phyloP scores from a whole-genome alignment of 2,797 vertebrate species.

The Naso thynnoides region DNA sequence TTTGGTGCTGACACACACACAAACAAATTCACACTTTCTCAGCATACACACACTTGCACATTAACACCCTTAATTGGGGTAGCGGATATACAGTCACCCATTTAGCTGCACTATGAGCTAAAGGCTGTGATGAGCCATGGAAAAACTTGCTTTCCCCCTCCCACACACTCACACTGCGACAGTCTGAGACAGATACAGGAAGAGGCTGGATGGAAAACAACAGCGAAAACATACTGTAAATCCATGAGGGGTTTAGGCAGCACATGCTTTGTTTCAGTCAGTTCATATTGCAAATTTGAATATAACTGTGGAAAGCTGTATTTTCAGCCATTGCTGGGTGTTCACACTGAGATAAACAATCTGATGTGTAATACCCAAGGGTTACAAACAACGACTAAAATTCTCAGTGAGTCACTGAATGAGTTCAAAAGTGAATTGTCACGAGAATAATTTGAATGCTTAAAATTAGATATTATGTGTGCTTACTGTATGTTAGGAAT shows the following conservation, averaged over 20 bases:
- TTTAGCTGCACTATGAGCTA: conserved; percentile 73
- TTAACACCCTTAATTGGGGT: conserved; percentile 80
- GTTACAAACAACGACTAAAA: conserved; percentile 20
- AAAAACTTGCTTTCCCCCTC: conserved; percentile 68
- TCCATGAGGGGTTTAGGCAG: conserved; percentile 34
- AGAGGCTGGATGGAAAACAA: conserved; percentile 67
- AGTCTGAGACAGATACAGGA: conserved; percentile 69
- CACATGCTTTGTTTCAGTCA: conserved; percentile 26
- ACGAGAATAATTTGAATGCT: conserved; percentile 28
- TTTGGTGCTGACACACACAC: conserved; percentile 3
- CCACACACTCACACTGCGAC: conserved; percentile 78
- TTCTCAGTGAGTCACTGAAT: conserved; percentile 28
- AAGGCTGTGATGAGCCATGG: conserved; percentile 70
- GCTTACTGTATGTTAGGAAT: neutral
- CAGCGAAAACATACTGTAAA: conserved; percentile 57
- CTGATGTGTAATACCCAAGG: conserved; percentile 18
- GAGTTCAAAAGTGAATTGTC: conserved; percentile 27
- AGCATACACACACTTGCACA: conserved; percentile 68
- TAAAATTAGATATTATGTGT: conserved; percentile 15
- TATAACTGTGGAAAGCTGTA: conserved; percentile 6
- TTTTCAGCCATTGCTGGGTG: conserved; percentile 27
- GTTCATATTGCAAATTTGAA: conserved; percentile 39
- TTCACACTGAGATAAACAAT: conserved; percentile 33
- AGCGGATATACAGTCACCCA: conserved; percentile 77
- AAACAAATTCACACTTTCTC: conserved; percentile 58